These are phyloP conservation scores for Apodemus agrarius DNA, from an alignment of 2,797 vertebrate genomes.

Conservation along the genomic window DNA sequence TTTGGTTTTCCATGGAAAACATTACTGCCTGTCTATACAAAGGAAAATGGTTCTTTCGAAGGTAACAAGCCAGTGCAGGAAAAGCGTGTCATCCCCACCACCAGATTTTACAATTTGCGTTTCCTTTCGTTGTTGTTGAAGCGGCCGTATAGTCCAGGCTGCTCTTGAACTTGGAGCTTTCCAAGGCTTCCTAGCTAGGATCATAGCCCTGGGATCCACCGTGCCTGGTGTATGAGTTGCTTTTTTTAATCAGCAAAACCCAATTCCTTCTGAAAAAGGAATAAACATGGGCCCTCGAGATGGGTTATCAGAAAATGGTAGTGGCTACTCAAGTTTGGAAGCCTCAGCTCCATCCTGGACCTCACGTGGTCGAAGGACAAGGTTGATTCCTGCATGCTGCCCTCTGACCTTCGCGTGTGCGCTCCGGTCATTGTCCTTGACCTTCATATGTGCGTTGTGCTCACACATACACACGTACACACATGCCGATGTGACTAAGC, in stretches of 20 bases:
- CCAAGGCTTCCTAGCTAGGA: not conserved
- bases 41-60: slow-evolving; percentile 10
- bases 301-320: not conserved
- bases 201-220: not conserved
- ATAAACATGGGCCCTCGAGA: not conserved
- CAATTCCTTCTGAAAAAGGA: not conserved
- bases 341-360: not conserved
- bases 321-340: not conserved
- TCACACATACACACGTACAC: not conserved
- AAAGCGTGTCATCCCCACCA: not conserved
- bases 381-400: not conserved
- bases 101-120: not conserved
- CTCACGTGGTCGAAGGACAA: not conserved
- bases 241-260: not conserved
- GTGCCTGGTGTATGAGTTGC: not conserved
- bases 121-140: not conserved
- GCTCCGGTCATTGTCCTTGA: not conserved
- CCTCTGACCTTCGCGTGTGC: not conserved
- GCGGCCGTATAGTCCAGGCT: not conserved
- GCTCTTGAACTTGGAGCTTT: not conserved
- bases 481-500: not conserved
- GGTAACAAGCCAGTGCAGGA: not conserved
- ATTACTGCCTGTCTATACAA: not conserved
- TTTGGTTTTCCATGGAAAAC: not conserved
- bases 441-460: not conserved